Evolutionary conservation across 2,888 invertebrate species (phyloP).

Genomic region (Sthenelais limicola): DNA sequence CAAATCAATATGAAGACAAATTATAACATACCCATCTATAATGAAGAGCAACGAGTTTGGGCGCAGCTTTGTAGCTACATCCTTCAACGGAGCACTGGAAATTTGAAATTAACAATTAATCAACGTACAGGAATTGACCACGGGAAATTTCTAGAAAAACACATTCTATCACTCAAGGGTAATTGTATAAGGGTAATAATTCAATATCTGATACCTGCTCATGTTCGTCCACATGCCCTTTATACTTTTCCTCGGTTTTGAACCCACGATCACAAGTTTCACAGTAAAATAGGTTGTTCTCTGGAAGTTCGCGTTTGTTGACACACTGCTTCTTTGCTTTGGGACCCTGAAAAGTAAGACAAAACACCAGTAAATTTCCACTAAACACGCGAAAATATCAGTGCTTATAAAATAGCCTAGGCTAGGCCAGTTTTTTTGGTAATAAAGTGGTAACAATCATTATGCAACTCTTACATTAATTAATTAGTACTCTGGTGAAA

Average conservation of each 20-base stretch:
- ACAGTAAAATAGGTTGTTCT: constrained; percentile 69
- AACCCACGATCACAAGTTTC: constrained; percentile 89
- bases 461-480: too few relatives aligned
- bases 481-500: too few relatives aligned
- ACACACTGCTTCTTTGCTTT: constrained; percentile 42
- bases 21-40: neutral
- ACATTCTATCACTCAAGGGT: neutral
- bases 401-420: too few relatives aligned
- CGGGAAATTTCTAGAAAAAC: neutral
- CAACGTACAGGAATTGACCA: neutral
- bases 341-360: constrained; percentile 10
- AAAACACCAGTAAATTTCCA: too few relatives aligned
- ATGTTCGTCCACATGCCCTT: constrained; percentile 83
- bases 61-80: constrained; percentile 85
- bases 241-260: constrained; percentile 76
- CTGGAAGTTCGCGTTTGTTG: constrained; percentile 49
- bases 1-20: too few relatives aligned
- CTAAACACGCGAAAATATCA: too few relatives aligned
- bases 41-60: constrained; percentile 85
- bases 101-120: neutral
- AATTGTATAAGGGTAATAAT: neutral
- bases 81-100: constrained; percentile 83
- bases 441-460: too few relatives aligned
- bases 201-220: constrained; percentile 75
- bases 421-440: too few relatives aligned